Evolutionary conservation across 2,113 vertebrate species (phyloP).

Genomic region (Piprites chloris): DNA sequence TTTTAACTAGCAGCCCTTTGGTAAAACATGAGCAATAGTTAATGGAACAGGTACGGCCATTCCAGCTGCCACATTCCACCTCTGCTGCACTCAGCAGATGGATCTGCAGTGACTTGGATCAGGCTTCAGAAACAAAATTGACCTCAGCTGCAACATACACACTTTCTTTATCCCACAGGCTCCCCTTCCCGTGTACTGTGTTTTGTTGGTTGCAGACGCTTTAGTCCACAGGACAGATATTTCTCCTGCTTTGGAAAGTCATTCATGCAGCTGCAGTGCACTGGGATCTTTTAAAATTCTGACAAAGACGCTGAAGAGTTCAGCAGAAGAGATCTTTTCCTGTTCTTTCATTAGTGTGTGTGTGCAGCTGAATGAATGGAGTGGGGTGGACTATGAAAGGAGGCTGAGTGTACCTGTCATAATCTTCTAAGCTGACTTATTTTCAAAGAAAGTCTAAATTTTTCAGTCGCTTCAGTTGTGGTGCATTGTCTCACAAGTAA

Average conservation of each 20-base stretch:
- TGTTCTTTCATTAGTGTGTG: neutral
- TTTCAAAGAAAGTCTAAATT: neutral
- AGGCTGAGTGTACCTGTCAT: neutral
- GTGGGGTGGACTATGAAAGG: neutral
- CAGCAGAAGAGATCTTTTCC: neutral
- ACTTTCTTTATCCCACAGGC: neutral
- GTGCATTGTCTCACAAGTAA: neutral
- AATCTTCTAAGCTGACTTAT: neutral
- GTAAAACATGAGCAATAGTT: neutral
- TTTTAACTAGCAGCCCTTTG: conserved; percentile 7
- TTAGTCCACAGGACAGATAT: neutral
- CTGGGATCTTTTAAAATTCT: neutral
- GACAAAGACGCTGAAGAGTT: neutral
- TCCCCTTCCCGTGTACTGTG: neutral
- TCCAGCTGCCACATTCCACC: neutral
- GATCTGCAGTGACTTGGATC: neutral
- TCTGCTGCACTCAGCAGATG: neutral
- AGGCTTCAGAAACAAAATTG: neutral
- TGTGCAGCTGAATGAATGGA: neutral
- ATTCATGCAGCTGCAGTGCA: neutral
- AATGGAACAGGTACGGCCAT: neutral
- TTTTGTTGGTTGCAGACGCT: neutral
- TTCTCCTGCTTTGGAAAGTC: neutral
- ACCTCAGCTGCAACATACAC: neutral
- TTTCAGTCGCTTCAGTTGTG: neutral